These are phyloP conservation scores for Leucozona laternaria DNA, from an alignment of 2,888 invertebrate genomes.

Conservation along the genomic window DNA sequence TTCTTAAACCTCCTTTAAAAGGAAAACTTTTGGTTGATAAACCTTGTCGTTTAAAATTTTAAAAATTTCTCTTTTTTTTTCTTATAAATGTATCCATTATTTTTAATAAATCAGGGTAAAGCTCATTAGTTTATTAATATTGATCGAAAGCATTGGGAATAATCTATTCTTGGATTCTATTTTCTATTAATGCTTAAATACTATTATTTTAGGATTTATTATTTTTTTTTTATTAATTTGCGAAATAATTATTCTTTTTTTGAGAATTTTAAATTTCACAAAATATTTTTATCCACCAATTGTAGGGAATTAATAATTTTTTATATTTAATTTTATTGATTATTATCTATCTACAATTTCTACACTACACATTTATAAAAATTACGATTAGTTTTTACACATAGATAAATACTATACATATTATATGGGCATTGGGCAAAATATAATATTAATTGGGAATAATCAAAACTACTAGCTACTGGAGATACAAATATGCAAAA, in stretches of 20 bases:
- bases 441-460: neutral
- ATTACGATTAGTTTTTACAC: neutral
- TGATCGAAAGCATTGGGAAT: too few species aligned
- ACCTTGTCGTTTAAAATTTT: too few species aligned
- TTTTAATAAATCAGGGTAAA: too few species aligned
- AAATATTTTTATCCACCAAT: neutral
- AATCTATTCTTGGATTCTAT: too few species aligned
- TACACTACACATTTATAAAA: neutral
- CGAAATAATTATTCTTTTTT: constrained; percentile 3
- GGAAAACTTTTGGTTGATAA: too few species aligned
- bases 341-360: neutral
- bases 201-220: neutral
- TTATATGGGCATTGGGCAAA: neutral
- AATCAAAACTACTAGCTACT: neutral
- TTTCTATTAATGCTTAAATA: too few species aligned
- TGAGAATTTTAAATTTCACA: constrained; percentile 17
- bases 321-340: neutral
- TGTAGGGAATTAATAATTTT: too few species aligned
- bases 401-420: neutral
- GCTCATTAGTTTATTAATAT: too few species aligned
- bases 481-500: neutral
- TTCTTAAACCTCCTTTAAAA: too few species aligned
- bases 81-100: too few species aligned
- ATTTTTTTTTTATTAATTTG: neutral
- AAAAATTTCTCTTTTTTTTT: too few species aligned